Evolutionary conservation across 1,140 invertebrate species (phyloP).

Genomic region (Caenorhabditis brenneri): DNA sequence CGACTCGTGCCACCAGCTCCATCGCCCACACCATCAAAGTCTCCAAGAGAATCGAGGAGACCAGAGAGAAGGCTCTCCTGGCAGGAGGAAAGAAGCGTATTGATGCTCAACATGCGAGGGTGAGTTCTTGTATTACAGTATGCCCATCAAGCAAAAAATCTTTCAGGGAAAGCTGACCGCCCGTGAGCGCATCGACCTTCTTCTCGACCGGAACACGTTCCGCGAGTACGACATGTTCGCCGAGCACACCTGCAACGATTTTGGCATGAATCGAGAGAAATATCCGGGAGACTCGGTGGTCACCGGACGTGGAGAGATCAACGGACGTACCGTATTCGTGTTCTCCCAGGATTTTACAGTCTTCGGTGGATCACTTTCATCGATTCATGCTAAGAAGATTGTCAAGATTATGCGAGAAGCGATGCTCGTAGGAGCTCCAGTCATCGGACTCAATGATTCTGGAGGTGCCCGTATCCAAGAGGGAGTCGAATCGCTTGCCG

Average conservation of each 20-base stretch:
- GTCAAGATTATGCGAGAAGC: constrained; percentile 77
- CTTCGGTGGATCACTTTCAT: constrained; percentile 79
- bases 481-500: constrained; percentile 79
- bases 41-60: constrained; percentile 74
- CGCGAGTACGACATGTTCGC: constrained; percentile 79
- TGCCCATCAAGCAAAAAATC: background rate
- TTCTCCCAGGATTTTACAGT: constrained; percentile 79
- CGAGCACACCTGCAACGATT: constrained; percentile 79
- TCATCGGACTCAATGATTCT: constrained; percentile 80
- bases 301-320: constrained; percentile 78
- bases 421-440: constrained; percentile 77
- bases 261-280: constrained; percentile 79
- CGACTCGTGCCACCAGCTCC: constrained; percentile 51
- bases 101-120: constrained; percentile 78
- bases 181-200: constrained; percentile 76
- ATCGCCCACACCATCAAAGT: constrained; percentile 70
- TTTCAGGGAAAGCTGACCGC: constrained; percentile 79
- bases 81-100: constrained; percentile 78
- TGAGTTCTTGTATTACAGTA: constrained; percentile 58
- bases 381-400: constrained; percentile 79
- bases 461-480: constrained; percentile 80
- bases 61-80: constrained; percentile 74
- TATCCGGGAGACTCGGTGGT: constrained; percentile 79
- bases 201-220: constrained; percentile 77
- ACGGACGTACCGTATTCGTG: constrained; percentile 77